Percentiles rank a stretch among this genome's conserved stretches.
Evolutionary conservation across 1,140 invertebrate genomes (phyloP).

Genomic region (Dreissena polymorpha): DNA sequence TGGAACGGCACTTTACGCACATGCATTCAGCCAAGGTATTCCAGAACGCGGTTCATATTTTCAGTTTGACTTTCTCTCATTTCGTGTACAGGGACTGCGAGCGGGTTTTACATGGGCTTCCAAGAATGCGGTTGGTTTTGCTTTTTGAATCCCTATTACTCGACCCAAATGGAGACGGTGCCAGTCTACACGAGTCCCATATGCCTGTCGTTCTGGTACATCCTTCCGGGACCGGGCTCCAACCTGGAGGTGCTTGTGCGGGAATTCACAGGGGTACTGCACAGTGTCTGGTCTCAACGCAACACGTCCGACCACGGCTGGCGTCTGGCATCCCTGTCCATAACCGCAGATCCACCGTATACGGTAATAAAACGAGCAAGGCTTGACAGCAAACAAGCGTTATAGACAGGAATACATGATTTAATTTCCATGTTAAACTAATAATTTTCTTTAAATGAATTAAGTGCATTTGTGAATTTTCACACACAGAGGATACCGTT

Average conservation of each 20-base stretch:
- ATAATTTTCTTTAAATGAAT: neutral
- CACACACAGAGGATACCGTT: neutral
- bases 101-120: conserved; percentile 22
- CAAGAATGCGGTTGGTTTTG: neutral
- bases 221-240: neutral
- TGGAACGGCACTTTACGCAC: no score
- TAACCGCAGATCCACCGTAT: conserved; percentile 13
- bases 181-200: neutral
- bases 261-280: conserved; percentile 4
- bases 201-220: conserved; percentile 37
- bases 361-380: neutral
- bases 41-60: no score
- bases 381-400: no score
- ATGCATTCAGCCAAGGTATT: no score
- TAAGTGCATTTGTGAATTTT: neutral
- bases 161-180: neutral
- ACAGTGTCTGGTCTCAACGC: neutral
- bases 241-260: conserved; percentile 13
- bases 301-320: conserved; percentile 12
- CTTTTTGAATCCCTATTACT: neutral
- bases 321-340: neutral
- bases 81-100: neutral
- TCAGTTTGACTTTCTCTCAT: no score
- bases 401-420: neutral
- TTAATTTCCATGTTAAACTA: neutral